Conservation (phyloP, 2,113 vertebrate species). For the Madoqua kirkii region DNA sequence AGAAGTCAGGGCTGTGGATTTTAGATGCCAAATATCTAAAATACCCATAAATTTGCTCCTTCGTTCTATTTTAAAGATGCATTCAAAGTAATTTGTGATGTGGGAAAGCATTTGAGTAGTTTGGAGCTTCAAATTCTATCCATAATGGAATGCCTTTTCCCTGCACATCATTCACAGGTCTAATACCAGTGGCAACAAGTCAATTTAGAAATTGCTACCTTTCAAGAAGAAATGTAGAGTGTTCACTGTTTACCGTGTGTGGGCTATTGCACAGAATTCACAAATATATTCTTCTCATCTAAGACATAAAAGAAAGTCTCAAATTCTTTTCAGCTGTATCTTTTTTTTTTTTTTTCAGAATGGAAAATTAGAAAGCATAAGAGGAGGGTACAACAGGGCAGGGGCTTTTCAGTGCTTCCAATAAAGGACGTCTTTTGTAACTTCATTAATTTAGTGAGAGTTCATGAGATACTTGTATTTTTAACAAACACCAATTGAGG, state of each 20-base stretch:
- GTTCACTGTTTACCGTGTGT: neutral
- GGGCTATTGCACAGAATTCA: neutral
- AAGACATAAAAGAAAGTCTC: neutral
- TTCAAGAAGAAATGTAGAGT: neutral
- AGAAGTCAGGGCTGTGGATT: neutral
- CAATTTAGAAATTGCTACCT: neutral
- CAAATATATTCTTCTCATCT: neutral
- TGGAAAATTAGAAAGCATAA: neutral
- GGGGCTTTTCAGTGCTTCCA: neutral
- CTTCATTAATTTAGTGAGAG: neutral
- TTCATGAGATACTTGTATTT: neutral
- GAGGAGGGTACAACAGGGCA: rapidly evolving
- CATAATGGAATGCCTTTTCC: neutral
- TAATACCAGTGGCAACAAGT: neutral
- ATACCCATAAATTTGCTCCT: neutral
- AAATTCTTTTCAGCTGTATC: neutral
- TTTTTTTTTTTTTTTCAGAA: neutral
- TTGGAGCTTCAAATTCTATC: neutral
- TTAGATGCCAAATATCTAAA: neutral
- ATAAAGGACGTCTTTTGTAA: neutral
- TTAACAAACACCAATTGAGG: neutral
- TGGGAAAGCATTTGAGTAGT: neutral
- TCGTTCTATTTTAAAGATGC: neutral
- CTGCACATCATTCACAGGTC: neutral
- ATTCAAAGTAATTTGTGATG: neutral